Conservation (phyloP, 2,888 invertebrate species). For the Aphrophora alni region DNA sequence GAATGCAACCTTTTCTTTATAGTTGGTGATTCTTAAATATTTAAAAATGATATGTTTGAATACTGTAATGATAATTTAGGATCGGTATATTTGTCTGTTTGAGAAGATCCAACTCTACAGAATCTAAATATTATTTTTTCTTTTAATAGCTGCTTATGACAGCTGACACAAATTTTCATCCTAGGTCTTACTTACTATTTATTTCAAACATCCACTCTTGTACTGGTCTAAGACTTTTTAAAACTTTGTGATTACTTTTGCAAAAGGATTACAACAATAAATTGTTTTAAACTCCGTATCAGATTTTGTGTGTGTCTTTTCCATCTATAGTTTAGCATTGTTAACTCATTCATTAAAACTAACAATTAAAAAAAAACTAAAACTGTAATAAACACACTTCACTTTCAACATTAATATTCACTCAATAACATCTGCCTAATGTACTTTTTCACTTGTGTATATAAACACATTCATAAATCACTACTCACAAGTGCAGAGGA, state of each 20-base stretch:
- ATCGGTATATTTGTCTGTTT: slow-evolving; percentile 13
- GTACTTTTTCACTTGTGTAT: no score
- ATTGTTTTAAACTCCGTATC: slow-evolving; percentile 5
- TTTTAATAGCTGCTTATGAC: slow-evolving; percentile 21
- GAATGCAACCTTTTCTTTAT: slow-evolving; percentile 15
- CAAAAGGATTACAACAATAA: slow-evolving; percentile 23
- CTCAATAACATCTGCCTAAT: no score
- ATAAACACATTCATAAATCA: no score
- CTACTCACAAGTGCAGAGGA: not conserved
- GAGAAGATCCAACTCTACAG: slow-evolving; percentile 12
- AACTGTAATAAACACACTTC: not conserved
- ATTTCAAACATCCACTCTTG: slow-evolving; percentile 27
- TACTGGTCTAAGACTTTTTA: slow-evolving; percentile 24
- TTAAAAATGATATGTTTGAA: slow-evolving; percentile 20
- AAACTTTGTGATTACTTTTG: slow-evolving; percentile 19
- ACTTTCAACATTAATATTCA: not conserved
- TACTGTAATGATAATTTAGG: slow-evolving; percentile 15
- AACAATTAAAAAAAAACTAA: slow-evolving; percentile 12
- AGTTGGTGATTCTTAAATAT: slow-evolving; percentile 14
- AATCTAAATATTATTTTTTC: slow-evolving; percentile 9
- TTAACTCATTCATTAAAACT: not conserved
- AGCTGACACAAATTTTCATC: slow-evolving; percentile 29
- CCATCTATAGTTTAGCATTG: slow-evolving; percentile 15
- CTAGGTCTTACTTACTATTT: slow-evolving; percentile 7
- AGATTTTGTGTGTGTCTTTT: slow-evolving; percentile 12